Conservation (phyloP, 2,888 invertebrate genomes). For the Drosophila antonietae region DNA sequence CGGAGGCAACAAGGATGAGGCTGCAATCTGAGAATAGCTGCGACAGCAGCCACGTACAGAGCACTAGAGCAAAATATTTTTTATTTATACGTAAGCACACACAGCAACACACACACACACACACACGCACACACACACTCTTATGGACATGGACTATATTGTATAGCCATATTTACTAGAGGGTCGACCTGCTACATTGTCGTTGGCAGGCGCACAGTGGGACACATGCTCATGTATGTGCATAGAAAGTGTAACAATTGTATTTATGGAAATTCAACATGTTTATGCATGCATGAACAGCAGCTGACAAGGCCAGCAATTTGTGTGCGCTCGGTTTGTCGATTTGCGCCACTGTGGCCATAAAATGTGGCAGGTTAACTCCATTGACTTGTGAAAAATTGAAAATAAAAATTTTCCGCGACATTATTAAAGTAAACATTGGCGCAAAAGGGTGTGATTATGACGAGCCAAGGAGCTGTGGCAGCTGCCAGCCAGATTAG, state of each 20-base stretch:
- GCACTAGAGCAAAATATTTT: slow-evolving; percentile 72
- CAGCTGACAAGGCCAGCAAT: not conserved
- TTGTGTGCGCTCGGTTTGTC: not conserved
- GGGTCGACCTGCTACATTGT: slow-evolving; percentile 30
- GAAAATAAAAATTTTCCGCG: slow-evolving; percentile 81
- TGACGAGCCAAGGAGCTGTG: slow-evolving; percentile 70
- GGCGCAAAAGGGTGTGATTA: slow-evolving; percentile 78
- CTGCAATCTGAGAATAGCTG: slow-evolving; percentile 54
- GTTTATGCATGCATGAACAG: slow-evolving; percentile 2
- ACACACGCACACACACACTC: slow-evolving; percentile 10
- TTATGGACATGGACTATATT: slow-evolving; percentile 55
- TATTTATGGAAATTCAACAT: not conserved
- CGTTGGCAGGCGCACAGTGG: slow-evolving; percentile 33
- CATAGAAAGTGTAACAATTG: not conserved
- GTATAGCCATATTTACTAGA: slow-evolving; percentile 65
- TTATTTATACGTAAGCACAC: slow-evolving; percentile 48
- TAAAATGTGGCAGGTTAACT: slow-evolving; percentile 68
- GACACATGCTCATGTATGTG: not conserved
- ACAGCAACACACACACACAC: not conserved
- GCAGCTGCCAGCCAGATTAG: slow-evolving; percentile 41
- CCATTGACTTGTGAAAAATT: slow-evolving; percentile 76
- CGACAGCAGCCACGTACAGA: slow-evolving; percentile 63
- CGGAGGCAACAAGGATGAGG: slow-evolving; percentile 29
- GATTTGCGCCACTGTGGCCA: slow-evolving; percentile 51
- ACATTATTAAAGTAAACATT: slow-evolving; percentile 81